Conservation (phyloP, 2,797 vertebrate species). For the Sciurus carolinensis region DNA sequence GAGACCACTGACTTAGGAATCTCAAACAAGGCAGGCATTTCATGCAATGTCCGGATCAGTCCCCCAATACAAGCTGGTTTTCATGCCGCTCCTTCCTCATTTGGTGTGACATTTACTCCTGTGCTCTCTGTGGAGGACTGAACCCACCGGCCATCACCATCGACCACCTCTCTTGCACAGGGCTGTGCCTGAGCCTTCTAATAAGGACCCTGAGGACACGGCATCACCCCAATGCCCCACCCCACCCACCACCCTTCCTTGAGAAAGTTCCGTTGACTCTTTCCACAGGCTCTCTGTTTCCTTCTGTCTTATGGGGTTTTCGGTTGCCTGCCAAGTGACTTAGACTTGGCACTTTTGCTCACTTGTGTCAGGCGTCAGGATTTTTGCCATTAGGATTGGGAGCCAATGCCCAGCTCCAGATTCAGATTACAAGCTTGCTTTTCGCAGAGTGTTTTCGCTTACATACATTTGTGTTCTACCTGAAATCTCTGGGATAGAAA, state of each 20-base stretch:
- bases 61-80: neutral
- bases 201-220: neutral
- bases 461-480: neutral
- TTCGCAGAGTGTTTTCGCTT: neutral
- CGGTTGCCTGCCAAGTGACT: neutral
- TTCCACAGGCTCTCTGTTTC: neutral
- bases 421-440: neutral
- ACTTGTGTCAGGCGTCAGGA: neutral
- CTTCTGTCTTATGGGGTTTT: neutral
- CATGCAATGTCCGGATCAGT: neutral
- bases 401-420: neutral
- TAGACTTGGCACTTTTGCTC: neutral
- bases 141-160: rapidly evolving
- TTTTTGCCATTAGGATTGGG: neutral
- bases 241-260: rapidly evolving
- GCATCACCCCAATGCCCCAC: rapidly evolving
- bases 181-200: neutral
- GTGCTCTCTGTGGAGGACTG: neutral
- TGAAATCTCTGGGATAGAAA: neutral
- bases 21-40: neutral
- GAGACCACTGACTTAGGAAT: neutral
- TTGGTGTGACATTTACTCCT: neutral
- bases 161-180: rapidly evolving
- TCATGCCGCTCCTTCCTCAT: neutral
- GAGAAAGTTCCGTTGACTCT: neutral